These are phyloP conservation scores for Sthenelais limicola DNA, from an alignment of 2,888 invertebrate genomes.

Conservation along the genomic window DNA sequence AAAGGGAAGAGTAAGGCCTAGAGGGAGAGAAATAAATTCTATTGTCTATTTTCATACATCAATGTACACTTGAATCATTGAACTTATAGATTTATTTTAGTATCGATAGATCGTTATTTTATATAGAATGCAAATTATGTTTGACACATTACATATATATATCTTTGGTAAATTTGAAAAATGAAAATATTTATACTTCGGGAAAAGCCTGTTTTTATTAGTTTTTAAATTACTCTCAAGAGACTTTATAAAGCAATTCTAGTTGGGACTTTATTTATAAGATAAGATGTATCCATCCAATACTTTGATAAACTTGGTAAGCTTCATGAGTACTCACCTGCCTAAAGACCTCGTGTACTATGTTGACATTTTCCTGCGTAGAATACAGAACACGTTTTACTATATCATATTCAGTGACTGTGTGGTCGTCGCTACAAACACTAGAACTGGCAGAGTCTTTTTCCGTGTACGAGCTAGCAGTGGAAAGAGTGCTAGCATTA, in stretches of 20 bases:
- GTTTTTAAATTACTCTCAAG: background rate
- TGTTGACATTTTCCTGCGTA: constrained; percentile 92
- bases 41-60: no score
- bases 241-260: background rate
- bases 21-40: constrained; percentile 45
- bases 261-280: background rate
- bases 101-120: no score
- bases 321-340: constrained; percentile 75
- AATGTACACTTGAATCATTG: no score
- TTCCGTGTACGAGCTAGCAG: constrained; percentile 59
- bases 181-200: no score
- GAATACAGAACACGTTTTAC: constrained; percentile 91
- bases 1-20: constrained; percentile 90
- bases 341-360: constrained; percentile 93
- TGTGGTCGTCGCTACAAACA: constrained; percentile 59
- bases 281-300: background rate
- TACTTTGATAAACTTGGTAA: background rate
- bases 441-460: constrained; percentile 58
- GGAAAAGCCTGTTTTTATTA: no score
- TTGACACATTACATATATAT: no score
- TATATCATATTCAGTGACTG: constrained; percentile 74
- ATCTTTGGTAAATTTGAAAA: no score
- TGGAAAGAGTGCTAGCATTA: constrained; percentile 63
- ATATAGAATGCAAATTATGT: no score
- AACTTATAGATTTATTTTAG: no score